A percentile compares a stretch with the other conserved stretches of the same genome.
These are phyloP conservation scores for Heliopora coerulea DNA, from an alignment of 92 coral and sea anemone species.

Conservation along the genomic window DNA sequence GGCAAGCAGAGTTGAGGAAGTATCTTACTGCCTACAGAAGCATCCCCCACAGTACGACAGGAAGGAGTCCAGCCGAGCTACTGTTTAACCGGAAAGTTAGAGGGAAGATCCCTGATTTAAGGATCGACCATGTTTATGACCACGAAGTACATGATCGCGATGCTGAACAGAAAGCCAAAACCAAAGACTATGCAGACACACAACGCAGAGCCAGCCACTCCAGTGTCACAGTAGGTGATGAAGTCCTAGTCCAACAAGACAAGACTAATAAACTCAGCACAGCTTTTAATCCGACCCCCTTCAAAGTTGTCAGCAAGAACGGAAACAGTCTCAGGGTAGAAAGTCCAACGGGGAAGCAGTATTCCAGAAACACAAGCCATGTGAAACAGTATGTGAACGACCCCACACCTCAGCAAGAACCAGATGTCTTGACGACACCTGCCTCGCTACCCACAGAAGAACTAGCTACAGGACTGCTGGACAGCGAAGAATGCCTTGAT, in stretches of 20 bases:
- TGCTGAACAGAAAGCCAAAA: slow-evolving; percentile 48
- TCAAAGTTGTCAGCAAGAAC: slow-evolving; percentile 39
- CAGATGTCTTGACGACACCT: slow-evolving; percentile 3
- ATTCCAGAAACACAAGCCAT: slow-evolving; percentile 42
- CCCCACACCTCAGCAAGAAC: neutral
- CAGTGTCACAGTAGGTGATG: slow-evolving; percentile 9
- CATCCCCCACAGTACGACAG: slow-evolving; percentile 51
- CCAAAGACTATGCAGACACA: slow-evolving; percentile 42
- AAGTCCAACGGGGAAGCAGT: slow-evolving; percentile 16
- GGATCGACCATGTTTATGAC: slow-evolving; percentile 2
- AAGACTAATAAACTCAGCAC: slow-evolving; percentile 20
- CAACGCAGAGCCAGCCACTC: slow-evolving; percentile 13
- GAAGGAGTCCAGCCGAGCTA: slow-evolving; percentile 54
- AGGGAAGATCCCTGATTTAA: slow-evolving; percentile 51
- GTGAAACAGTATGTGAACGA: slow-evolving; percentile 23
- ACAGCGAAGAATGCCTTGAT: slow-evolving; percentile 4
- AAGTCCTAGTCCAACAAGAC: slow-evolving; percentile 4
- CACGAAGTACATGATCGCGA: slow-evolving; percentile 54
- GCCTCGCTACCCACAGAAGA: slow-evolving; percentile 19
- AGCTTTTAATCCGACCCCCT: slow-evolving; percentile 46
- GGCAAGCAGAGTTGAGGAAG: slow-evolving; percentile 39
- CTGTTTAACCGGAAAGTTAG: slow-evolving; percentile 51
- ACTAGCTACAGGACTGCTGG: slow-evolving; percentile 22
- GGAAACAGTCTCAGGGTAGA: slow-evolving; percentile 45
- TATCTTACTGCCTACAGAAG: slow-evolving; percentile 46